A percentile compares a stretch with the other conserved stretches of the same genome.
phyloP scores from a whole-genome alignment of 1,140 invertebrate genomes.

The Pachypsylla venusta region DNA sequence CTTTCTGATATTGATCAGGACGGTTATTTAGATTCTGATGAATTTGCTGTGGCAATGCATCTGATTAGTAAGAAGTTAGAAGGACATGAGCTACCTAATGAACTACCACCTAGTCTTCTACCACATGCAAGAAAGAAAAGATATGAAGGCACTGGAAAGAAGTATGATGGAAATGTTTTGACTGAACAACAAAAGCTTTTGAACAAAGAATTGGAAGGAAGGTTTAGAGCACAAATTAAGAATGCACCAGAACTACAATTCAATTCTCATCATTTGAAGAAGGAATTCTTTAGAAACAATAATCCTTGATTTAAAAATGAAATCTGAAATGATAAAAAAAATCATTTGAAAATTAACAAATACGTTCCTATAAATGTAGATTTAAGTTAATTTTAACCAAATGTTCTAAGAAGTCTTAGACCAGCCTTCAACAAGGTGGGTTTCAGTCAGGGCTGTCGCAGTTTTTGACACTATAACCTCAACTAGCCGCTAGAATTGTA shows the following conservation, averaged over 20 bases:
- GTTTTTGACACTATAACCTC: too few relatives aligned
- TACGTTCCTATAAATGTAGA: too few relatives aligned
- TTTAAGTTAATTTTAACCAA: too few relatives aligned
- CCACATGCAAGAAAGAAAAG: constrained; percentile 66
- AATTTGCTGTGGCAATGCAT: constrained; percentile 98
- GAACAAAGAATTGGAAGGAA: constrained; percentile 4
- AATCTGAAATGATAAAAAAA: too few relatives aligned
- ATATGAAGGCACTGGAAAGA: constrained; percentile 29
- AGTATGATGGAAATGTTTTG: background rate
- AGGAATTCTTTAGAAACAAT: background rate
- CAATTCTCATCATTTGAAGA: constrained; percentile 8
- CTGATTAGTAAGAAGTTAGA: constrained; percentile 89
- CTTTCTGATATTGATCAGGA: constrained; percentile 93
- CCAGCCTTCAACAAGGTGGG: too few relatives aligned
- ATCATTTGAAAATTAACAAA: too few relatives aligned
- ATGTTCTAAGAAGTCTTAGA: too few relatives aligned
- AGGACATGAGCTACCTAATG: constrained; percentile 81
- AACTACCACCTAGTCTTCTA: constrained; percentile 82
- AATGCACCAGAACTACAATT: constrained; percentile 2
- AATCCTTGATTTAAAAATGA: constrained; percentile 6
- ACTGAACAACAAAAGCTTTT: background rate
- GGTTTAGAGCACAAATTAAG: background rate
- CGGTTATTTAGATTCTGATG: constrained; percentile 85
- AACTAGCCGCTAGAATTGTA: too few relatives aligned
- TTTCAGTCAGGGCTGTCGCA: too few relatives aligned